Conservation (phyloP, 2,113 vertebrate genomes). For the Limanda limanda region DNA sequence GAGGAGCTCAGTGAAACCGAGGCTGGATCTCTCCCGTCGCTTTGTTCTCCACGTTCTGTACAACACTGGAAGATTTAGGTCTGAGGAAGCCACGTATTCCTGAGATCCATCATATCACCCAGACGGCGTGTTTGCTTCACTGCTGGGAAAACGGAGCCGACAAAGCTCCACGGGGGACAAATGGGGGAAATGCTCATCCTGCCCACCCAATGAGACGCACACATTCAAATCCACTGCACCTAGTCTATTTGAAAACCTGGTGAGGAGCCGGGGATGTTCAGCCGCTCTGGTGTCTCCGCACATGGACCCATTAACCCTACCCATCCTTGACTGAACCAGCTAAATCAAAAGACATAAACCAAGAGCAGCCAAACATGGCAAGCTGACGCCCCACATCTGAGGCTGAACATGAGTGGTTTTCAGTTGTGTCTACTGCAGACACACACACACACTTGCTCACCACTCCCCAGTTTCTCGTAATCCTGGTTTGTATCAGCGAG, state of each 20-base stretch:
- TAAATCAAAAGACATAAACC: constrained; percentile 48
- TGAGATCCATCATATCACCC: no score
- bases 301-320: constrained; percentile 22
- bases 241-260: constrained; percentile 42
- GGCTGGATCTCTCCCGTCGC: neutral
- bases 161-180: no score
- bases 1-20: constrained; percentile 9
- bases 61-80: no score
- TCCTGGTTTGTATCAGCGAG: constrained; percentile 54
- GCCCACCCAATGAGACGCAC: constrained; percentile 9
- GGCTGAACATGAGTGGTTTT: no score
- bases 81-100: no score
- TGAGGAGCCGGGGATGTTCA: neutral
- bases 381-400: neutral
- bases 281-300: constrained; percentile 65
- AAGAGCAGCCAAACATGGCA: constrained; percentile 48
- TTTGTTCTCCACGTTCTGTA: neutral
- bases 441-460: neutral
- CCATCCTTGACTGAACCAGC: neutral
- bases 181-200: constrained; percentile 20
- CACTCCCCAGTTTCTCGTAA: constrained; percentile 16
- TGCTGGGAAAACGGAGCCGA: no score
- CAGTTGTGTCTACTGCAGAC: neutral
- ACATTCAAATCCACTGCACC: constrained; percentile 35
- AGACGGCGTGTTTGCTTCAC: no score